Evolutionary conservation across 2,797 vertebrate species (phyloP), one percentile per base, ranked within the genome.

Genomic region (Lemur catta): DNA sequence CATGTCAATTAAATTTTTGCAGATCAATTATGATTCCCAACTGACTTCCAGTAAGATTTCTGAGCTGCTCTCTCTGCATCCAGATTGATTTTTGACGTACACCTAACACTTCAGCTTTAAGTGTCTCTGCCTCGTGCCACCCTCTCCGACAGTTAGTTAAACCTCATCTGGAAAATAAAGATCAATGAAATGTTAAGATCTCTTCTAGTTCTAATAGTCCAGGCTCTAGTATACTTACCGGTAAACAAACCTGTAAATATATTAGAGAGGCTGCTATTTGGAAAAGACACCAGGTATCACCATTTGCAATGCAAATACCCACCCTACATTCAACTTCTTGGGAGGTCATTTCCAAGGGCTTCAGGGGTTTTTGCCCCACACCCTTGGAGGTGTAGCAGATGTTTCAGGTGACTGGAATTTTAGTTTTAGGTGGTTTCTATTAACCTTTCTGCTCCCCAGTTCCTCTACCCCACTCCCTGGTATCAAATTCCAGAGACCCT

Each of bases 41-140:
- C 63, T 33, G 81, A 85, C 41, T 86, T 92, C 71, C 46, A 43
- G n/a, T 89, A 91, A 59, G 61, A 89, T 93, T 85, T 63, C 30
- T 63, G 79, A 93, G 84, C 71, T 7, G 4, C 33, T 80, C 20
- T 81, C 92, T 81, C 59, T 69, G 67, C 55, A 41, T 28, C 20
- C 28, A 92, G 79, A 85, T 41, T 75, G 24, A 91, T 75, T 94
- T 95, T 82, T 48, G 12, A 20, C 26, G 33, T 55, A 52, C 0
- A 9, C 59, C 35, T 80, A 76, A 80, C 65, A 80, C 41, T 63
- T 76, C 50, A 57, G 28, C 67, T 88, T 84, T 57, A 86, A 84
- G 28, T 59, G 76, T 91, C 59, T 81, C 52, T 93, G 67, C 59
- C 57, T 78, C 55, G 22, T 74, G 41, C 43, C 33, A 48, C 35